phyloP scores from a whole-genome alignment of 2,797 vertebrate genomes.

The Acropternis orthonyx region DNA sequence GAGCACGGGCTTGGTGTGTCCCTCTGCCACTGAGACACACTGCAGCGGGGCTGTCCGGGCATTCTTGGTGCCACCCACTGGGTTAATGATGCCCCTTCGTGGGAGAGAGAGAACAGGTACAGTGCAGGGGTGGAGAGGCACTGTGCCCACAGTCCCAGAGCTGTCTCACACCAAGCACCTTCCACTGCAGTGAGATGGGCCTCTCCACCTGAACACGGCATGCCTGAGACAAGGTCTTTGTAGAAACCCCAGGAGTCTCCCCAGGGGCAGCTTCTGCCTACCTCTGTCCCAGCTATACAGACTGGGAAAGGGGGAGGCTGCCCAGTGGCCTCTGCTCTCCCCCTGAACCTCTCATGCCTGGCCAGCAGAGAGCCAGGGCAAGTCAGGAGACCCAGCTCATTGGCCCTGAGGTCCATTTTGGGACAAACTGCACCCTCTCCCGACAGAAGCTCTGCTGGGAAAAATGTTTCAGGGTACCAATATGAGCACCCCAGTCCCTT shows the following conservation, averaged over 20 bases:
- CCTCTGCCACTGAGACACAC: slow-evolving; percentile 93
- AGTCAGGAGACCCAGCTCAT: not conserved
- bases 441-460: not conserved
- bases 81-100: slow-evolving; percentile 91
- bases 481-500: not conserved
- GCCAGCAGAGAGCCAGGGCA: not conserved
- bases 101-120: slow-evolving; percentile 60
- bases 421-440: not conserved
- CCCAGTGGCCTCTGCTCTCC: not conserved
- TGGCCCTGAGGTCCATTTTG: not conserved
- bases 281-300: not conserved
- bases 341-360: not conserved
- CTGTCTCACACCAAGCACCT: not conserved
- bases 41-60: slow-evolving; percentile 90
- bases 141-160: rapidly evolving
- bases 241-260: not conserved
- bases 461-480: not conserved
- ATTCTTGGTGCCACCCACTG: slow-evolving; percentile 89
- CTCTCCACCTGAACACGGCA: not conserved
- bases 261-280: not conserved
- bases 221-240: not conserved
- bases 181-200: rapidly evolving
- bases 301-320: not conserved
- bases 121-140: not conserved
- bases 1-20: slow-evolving; percentile 94